These are phyloP conservation scores for Phodopus roborovskii DNA, from an alignment of 2,113 vertebrate genomes.

Conservation along the genomic window DNA sequence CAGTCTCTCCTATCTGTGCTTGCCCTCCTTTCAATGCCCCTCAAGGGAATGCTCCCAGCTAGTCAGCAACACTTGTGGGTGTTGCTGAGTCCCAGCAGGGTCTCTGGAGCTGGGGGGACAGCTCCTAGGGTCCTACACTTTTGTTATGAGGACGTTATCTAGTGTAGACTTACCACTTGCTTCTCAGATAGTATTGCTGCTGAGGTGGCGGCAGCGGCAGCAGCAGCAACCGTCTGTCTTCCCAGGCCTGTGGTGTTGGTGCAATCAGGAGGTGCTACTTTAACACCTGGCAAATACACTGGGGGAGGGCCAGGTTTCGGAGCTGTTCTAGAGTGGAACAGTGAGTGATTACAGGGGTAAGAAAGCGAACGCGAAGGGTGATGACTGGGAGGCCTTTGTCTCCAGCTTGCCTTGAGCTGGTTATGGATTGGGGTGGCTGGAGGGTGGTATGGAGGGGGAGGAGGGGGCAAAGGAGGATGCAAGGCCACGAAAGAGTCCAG, in stretches of 20 bases:
- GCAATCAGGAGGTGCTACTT: constrained; percentile 94
- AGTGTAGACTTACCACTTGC: constrained; percentile 90
- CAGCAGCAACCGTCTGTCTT: constrained; percentile 83
- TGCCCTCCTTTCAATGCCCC: background rate
- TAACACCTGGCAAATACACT: constrained; percentile 89
- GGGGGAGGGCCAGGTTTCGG: constrained; percentile 91
- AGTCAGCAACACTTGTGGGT: background rate
- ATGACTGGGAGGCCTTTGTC: constrained; percentile 93
- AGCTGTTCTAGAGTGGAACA: constrained; percentile 90
- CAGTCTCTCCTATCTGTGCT: background rate
- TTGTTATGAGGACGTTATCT: background rate
- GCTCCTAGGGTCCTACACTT: background rate
- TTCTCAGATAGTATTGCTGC: constrained; percentile 89
- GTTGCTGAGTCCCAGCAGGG: background rate
- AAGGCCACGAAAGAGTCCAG: constrained; percentile 96
- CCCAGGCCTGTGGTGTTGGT: constrained; percentile 90
- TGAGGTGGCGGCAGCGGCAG: constrained; percentile 61
- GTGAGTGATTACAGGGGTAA: constrained; percentile 95
- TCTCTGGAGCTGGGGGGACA: background rate
- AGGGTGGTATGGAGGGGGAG: constrained; percentile 96
- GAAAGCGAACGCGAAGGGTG: constrained; percentile 97
- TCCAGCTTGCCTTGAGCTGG: constrained; percentile 96
- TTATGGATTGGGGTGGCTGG: constrained; percentile 92
- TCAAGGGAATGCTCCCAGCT: background rate
- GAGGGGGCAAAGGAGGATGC: constrained; percentile 96